Base-by-base conservation (phyloP, 1,140 invertebrate genomes). In the Frieseomelitta varia region DNA sequence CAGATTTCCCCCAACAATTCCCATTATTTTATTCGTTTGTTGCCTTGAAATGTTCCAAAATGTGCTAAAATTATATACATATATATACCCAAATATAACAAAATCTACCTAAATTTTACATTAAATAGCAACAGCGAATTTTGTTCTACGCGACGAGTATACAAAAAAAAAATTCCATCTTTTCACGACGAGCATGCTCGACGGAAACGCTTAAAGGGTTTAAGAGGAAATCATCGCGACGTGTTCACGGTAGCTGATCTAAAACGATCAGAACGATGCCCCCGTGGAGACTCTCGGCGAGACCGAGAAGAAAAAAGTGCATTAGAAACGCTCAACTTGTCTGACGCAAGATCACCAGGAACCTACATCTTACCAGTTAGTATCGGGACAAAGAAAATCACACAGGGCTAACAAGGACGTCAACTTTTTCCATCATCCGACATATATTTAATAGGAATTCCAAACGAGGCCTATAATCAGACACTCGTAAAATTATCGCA, bases 291-390 rank as follows among this genome's bases (percentile, higher is more conserved):
- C 75, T 65, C 1, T 19, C 15, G n/a, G 15, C 51, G 2, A 24
- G 14, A 30, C 11, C 21, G 56, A 27, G 11, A 21, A 6, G 39
- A 17, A 75, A 69, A 83, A 71, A 71, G 73, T 78, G 24, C 53
- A 61, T 78, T 34, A 27, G 74, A 83, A 83, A 83, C 65, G 65
- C 11, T 56, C 51, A 69, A 68, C 74, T 51, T 87, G 69, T 87
- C 88, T 91, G 90, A 91, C 78, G 90, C 90, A 91, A 90, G 82
- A 88, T 87, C 81, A 84, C 61, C 56, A n/a, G 55, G 81, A 85
- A 75, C 63, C 87, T 90, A 72, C 88, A 69, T 85, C 87, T 88
- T 80, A 17, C 77, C 56, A 8, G 39, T 47, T 47, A 8, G 58
- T 81, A 21, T 63, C 55, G 27, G 24, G 34, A 82, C 58, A 12